Base-by-base conservation (phyloP, 2,888 invertebrate species). In the Vannuccia rotundouncinata region DNA sequence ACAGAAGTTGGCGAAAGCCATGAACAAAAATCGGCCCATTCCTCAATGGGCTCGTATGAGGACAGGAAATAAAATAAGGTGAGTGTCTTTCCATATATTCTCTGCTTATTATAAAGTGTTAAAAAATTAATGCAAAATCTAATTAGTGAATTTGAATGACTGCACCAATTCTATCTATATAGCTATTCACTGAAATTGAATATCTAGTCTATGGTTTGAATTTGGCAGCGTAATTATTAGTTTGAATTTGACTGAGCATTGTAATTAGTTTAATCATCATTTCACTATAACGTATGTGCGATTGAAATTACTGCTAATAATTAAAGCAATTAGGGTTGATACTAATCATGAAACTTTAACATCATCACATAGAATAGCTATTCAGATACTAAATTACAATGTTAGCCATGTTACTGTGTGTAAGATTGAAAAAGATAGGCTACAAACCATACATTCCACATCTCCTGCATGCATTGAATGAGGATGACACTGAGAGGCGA, bases 41-140 rank as follows among this genome's bases (percentile, higher is more conserved):
- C 80, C 80, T 2, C 80, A 80, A 28, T 80, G 80, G 80, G 73
- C 80, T 30, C 59, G 80, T 5, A 45, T 80, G 78, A 45, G 66
- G 31, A 80, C 80, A 17, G 80, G 80, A 45, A 80, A 80, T 28
- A 80, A 29, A 27, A 80, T 80, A 2, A 1, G 80, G 95, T 97
- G 90, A 90, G 85, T 85, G 17, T 75, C 76, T 25, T 29, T 45
- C 17, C 84, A 84, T 87, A 84, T 31, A 77, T 75, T 75, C n/a
- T n/a, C n/a, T n/a, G n/a, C n/a, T n/a, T n/a, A n/a, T n/a, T n/a
- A n/a, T n/a, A n/a, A n/a, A n/a, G n/a, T n/a, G n/a, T n/a, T n/a
- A n/a, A n/a, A n/a, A n/a, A n/a, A n/a, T n/a, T n/a, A n/a, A 45
- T 45, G 17, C 45, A 45, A 10, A 45, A 10, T 17, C 5, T 45